Evolutionary conservation across 2,888 invertebrate genomes (phyloP).

Genomic region (Rhingia campestris): DNA sequence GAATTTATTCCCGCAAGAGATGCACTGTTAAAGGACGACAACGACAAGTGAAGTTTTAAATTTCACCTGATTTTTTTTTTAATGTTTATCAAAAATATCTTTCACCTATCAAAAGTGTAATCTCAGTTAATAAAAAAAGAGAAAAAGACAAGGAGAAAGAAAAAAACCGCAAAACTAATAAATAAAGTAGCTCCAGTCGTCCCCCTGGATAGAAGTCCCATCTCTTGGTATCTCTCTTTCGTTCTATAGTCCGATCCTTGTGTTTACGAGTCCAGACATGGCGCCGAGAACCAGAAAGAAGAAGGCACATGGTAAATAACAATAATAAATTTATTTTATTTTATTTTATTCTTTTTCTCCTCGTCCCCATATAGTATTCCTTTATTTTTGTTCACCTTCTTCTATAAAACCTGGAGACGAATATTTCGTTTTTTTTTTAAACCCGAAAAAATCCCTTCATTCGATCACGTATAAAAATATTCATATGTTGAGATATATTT

Average conservation of each 20-base stretch:
- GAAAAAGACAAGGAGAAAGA: slow-evolving; percentile 10
- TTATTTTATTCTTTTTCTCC: slow-evolving; percentile 56
- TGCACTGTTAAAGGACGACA: neutral
- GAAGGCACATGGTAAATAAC: slow-evolving; percentile 83
- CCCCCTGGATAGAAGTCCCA: slow-evolving; percentile 18
- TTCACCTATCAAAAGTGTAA: slow-evolving; percentile 57
- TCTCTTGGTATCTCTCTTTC: slow-evolving; percentile 35
- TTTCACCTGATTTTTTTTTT: slow-evolving; percentile 60
- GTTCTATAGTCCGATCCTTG: slow-evolving; percentile 61
- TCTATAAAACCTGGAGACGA: slow-evolving; percentile 75
- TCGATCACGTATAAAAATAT: slow-evolving; percentile 58
- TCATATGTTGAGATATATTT: slow-evolving; percentile 68
- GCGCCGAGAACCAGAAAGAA: slow-evolving; percentile 83
- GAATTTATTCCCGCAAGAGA: slow-evolving; percentile 23
- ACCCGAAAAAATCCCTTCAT: slow-evolving; percentile 42
- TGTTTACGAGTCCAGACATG: slow-evolving; percentile 80
- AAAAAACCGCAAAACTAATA: slow-evolving; percentile 67
- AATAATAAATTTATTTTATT: slow-evolving; percentile 78
- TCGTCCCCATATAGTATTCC: slow-evolving; percentile 38
- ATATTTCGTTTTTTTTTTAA: slow-evolving; percentile 75
- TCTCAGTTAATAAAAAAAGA: slow-evolving; percentile 46
- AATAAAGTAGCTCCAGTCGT: slow-evolving; percentile 65
- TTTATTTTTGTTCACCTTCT: slow-evolving; percentile 64
- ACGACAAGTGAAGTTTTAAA: slow-evolving; percentile 59
- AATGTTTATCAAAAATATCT: slow-evolving; percentile 50